Evolutionary conservation across 2,797 vertebrate genomes (phyloP), one percentile per base, ranked within the genome.

Genomic region (Silurus aristotelis): DNA sequence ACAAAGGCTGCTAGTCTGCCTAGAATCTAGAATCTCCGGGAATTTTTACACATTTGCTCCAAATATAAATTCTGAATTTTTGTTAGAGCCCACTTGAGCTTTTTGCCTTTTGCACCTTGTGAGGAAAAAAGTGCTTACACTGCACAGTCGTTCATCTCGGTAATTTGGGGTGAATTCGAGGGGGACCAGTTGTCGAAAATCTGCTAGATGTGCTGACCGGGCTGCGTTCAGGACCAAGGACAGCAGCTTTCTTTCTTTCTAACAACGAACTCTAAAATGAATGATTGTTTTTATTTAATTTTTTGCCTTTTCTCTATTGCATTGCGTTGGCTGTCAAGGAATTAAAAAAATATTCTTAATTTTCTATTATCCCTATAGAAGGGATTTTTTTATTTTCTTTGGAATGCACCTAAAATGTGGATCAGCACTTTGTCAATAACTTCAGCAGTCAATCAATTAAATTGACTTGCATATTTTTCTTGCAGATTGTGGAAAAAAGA

Each of bases 181-280:
- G 68, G 27, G n/a, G 56, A n/a, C 27, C 38, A 10, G 68, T 64
- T 80, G 8, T 2, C 38, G 27, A 73, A 70, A 72, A 52, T 52
- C 56, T 68, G 56, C 27, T 31, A n/a, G 15, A 38, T 27, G 56
- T 61, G 27, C 48, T 70, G 17, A 27, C 27, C 58, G 55, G 17
- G 19, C 22, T 70, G 15, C 60, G 8, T 88, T 93, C 93, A 94
- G 92, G 85, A 89, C 91, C 90, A 79, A 10, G 91, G 93, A 92
- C 92, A 93, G 92, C 80, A 68, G 14, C 91, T 89, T 89, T 89
- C 22, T 25, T 43, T 55, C 13, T 15, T 14, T 60, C 17, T 38
- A 76, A 19, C 7, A 58, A 0, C 2, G 19, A 60, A 38, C 55
- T 60, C 19, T 60, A 56, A 22, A 10, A 60, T 60, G 10, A 13